Evolutionary conservation across 2,113 vertebrate genomes (phyloP), one percentile per base, ranked within the genome.

Genomic region (Eublepharis macularius): DNA sequence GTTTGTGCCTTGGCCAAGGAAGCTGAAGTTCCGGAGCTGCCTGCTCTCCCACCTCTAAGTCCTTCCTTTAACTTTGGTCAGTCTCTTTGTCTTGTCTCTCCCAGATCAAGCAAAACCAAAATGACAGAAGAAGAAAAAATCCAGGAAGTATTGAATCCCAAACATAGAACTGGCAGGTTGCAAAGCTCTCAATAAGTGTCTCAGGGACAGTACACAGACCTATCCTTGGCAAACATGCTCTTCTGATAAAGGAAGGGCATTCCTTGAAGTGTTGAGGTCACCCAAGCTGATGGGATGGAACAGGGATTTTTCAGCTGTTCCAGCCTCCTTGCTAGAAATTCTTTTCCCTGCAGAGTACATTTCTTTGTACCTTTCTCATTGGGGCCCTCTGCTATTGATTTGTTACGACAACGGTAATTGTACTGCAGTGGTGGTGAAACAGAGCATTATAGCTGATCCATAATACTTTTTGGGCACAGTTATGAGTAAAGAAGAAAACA

Each of bases 21-120:
- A 26, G 34, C 19, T 76, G 45, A 21, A 19, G n/a, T n/a, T 32
- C 2, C 10, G 74, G 13, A 60, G 24, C 51, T 14, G 34, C 21
- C 34, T 60, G 76, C 34, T 34, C n/a, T 12, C 24, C 60, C 60
- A 26, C 3, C 60, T 21, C 60, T 26, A 21, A 39, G 21, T 45
- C n/a, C 36, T 82, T 90, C 88, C 34, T 84, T 60, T 88, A 72
- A 49, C 83, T 45, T 11, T 47, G 26, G 43, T 88, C 83, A 68
- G 54, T 4, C 0, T 76, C 49, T 81, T 57, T 47, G 39, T 2
- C 66, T 77, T 0, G 0, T 36, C n/a, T 43, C 82, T 80, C 16
- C 78, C 34, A 13, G 3, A n/a, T 14, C 43, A 79, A 21, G 60
- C 34, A 36, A 45, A 43, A 89, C 69, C 82, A 51, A 2, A 41